Conservation (phyloP, 2,113 vertebrate species). For the Chaetorhynchus papuensis region DNA sequence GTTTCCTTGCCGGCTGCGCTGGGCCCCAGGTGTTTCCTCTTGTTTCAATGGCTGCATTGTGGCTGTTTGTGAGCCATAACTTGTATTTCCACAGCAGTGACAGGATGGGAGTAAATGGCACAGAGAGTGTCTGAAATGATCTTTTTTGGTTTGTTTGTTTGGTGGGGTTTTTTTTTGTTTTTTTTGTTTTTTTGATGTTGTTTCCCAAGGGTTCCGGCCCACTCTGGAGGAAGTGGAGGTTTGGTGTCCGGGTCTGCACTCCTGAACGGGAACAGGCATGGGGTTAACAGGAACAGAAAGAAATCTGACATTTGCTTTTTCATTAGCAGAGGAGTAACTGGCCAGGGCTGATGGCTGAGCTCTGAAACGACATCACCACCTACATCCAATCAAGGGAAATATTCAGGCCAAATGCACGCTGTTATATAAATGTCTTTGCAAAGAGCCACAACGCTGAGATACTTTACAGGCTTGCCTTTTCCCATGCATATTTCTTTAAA, state of each 20-base stretch:
- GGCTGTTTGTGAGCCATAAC: not conserved
- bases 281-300: not conserved
- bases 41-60: not conserved
- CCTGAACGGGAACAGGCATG: not conserved
- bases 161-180: not conserved
- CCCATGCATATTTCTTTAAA: rapidly evolving
- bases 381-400: not conserved
- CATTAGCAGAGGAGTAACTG: not conserved
- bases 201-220: not conserved
- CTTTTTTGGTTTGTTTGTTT: no score
- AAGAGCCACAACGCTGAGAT: not conserved
- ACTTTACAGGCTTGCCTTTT: not conserved
- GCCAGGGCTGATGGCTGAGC: not conserved
- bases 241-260: not conserved
- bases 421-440: not conserved
- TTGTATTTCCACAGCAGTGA: not conserved
- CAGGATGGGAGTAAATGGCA: conserved; percentile 21
- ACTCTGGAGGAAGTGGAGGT: not conserved
- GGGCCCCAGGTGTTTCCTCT: conserved; percentile 52
- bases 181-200: not conserved
- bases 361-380: not conserved
- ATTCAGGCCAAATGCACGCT: not conserved
- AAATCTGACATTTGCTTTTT: not conserved
- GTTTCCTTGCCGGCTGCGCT: not conserved
- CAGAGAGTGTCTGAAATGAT: not conserved